Evolutionary conservation across 1,140 invertebrate species (phyloP).

Genomic region (Bombus affinis): DNA sequence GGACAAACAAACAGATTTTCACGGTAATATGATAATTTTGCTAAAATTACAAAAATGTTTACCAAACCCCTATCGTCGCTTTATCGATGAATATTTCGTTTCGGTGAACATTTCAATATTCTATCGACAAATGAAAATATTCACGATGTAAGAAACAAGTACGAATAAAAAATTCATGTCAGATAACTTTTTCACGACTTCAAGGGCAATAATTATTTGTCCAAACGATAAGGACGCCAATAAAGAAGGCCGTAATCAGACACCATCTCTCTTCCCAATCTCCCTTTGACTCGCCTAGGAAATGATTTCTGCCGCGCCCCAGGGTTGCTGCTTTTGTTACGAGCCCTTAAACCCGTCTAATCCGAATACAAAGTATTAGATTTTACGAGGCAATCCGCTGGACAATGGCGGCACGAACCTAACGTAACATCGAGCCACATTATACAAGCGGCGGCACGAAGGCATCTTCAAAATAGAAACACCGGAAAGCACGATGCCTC

Average conservation of each 20-base stretch:
- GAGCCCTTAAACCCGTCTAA: conserved; percentile 58
- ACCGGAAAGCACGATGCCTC: not conserved
- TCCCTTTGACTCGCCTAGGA: conserved; percentile 8
- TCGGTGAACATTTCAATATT: not conserved
- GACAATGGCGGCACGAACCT: conserved; percentile 50
- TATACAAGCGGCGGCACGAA: conserved; percentile 6
- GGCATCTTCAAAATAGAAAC: conserved; percentile 36
- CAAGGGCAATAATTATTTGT: not conserved
- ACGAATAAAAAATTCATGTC: no score
- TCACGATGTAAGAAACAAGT: no score
- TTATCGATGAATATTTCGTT: no score
- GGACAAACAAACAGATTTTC: no score
- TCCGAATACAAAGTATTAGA: conserved; percentile 63
- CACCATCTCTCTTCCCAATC: conserved; percentile 30
- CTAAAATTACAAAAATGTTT: no score
- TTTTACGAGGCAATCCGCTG: conserved; percentile 62
- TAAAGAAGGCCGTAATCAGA: conserved; percentile 42
- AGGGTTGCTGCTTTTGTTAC: conserved; percentile 43
- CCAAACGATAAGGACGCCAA: not conserved
- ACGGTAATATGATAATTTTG: no score
- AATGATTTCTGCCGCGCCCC: conserved; percentile 44
- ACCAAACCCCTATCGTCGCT: no score
- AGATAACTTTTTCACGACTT: no score
- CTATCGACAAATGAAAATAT: not conserved
- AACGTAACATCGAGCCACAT: conserved; percentile 10